These are phyloP conservation scores for Exaiptasia diaphana DNA, from an alignment of 64 coral and sea anemone genomes.

Conservation along the genomic window DNA sequence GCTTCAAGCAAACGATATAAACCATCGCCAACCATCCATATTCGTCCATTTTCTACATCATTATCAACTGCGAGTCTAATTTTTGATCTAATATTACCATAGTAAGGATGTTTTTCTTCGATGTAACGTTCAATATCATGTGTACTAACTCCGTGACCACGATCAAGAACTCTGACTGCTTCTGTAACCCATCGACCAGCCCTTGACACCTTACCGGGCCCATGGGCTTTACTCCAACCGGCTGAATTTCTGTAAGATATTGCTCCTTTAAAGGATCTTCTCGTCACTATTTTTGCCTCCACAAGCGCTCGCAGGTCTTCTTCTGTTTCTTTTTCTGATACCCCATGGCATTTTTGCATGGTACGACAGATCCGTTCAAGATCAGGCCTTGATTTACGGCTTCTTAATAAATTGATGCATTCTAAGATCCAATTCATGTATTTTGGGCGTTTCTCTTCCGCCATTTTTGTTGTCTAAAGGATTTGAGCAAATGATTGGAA, in stretches of 20 bases:
- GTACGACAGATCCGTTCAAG: conserved; percentile 92
- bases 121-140: conserved; percentile 86
- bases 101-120: conserved; percentile 81
- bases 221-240: conserved; percentile 71
- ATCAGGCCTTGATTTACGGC: conserved; percentile 94
- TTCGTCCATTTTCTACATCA: conserved; percentile 80
- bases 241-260: conserved; percentile 89
- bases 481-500: background rate
- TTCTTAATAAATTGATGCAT: conserved; percentile 92
- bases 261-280: conserved; percentile 87
- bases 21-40: conserved; percentile 81
- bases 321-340: conserved; percentile 83
- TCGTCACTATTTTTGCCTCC: conserved; percentile 73
- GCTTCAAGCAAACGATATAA: conserved; percentile 83
- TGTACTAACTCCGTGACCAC: conserved; percentile 73
- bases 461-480: conserved; percentile 7
- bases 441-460: conserved; percentile 69
- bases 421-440: conserved; percentile 98
- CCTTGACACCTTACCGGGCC: conserved; percentile 66
- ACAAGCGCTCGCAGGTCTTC: conserved; percentile 84
- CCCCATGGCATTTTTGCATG: conserved; percentile 99
- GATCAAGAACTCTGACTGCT: conserved; percentile 88
- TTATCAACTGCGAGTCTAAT: conserved; percentile 85
- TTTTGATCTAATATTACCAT: conserved; percentile 73
- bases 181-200: conserved; percentile 88